These are phyloP conservation scores for Spatulosminthurus flaviceps DNA, from an alignment of 2,888 invertebrate genomes.

Conservation along the genomic window DNA sequence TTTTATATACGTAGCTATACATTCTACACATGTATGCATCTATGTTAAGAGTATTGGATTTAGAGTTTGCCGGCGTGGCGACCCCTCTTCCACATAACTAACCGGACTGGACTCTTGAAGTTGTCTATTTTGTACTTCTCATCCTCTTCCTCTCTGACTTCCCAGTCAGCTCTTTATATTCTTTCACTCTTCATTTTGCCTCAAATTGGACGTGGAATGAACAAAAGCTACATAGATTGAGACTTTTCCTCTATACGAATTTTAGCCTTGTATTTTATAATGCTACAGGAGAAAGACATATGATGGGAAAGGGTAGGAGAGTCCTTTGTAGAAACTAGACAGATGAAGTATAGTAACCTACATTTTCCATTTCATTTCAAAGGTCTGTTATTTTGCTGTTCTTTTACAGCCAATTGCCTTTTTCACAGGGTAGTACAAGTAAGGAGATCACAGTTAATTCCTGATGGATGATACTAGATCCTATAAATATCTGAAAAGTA, in stretches of 20 bases:
- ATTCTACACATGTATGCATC: background rate
- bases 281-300: too few relatives aligned
- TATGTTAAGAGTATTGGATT: background rate
- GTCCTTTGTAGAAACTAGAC: constrained; percentile 7
- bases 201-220: constrained; percentile 8
- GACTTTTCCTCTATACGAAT: too few relatives aligned
- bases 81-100: constrained; percentile 36
- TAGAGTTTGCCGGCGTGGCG: constrained; percentile 32
- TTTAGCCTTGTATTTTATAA: too few relatives aligned
- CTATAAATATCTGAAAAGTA: too few relatives aligned
- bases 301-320: too few relatives aligned
- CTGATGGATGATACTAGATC: too few relatives aligned
- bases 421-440: background rate
- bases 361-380: background rate
- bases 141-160: constrained; percentile 6
- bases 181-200: background rate
- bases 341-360: background rate
- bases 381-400: too few relatives aligned
- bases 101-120: background rate
- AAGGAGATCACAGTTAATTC: too few relatives aligned
- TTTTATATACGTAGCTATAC: too few relatives aligned
- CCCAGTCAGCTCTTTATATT: constrained; percentile 8
- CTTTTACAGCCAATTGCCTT: background rate
- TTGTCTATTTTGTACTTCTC: constrained; percentile 21
- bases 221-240: too few relatives aligned